Conservation (phyloP, 2,888 invertebrate species). For the Diaprepes abbreviatus region DNA sequence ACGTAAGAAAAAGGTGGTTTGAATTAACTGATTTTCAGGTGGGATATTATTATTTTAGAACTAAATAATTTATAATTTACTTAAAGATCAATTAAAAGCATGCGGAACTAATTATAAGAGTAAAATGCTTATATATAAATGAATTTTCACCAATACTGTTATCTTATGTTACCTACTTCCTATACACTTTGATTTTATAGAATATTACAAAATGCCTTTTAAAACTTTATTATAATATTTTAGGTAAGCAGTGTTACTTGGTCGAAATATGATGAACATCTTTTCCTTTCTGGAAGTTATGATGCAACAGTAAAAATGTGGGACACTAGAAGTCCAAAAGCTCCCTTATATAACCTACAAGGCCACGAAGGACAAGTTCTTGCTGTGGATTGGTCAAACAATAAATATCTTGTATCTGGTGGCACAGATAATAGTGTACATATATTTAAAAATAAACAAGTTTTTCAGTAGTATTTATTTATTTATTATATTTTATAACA, state of each 20-base stretch:
- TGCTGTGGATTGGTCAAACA: constrained; percentile 94
- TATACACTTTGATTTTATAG: too few species aligned
- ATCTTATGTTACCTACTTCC: too few species aligned
- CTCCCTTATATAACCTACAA: constrained; percentile 90
- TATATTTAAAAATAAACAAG: constrained; percentile 76
- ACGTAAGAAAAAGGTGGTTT: too few species aligned
- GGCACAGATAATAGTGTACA: constrained; percentile 94
- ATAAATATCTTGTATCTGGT: constrained; percentile 88
- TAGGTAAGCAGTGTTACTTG: constrained; percentile 64
- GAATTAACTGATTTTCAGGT: too few species aligned
- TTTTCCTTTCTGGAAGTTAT: constrained; percentile 94
- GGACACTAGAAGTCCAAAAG: constrained; percentile 94
- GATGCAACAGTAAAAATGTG: constrained; percentile 94
- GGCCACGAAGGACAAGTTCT: constrained; percentile 96
- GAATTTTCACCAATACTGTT: too few species aligned
- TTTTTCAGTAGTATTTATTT: constrained; percentile 30
- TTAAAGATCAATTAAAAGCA: too few species aligned
- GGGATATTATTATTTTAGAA: too few species aligned
- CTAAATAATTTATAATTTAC: too few species aligned
- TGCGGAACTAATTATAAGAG: too few species aligned
- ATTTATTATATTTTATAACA: constrained; percentile 14
- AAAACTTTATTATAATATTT: too few species aligned
- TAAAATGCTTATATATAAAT: too few species aligned
- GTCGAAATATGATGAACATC: constrained; percentile 85
- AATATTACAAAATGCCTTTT: too few species aligned